phyloP scores from a whole-genome alignment of 2,113 vertebrate species.

The Gnathonemus echidnorhynchus region DNA sequence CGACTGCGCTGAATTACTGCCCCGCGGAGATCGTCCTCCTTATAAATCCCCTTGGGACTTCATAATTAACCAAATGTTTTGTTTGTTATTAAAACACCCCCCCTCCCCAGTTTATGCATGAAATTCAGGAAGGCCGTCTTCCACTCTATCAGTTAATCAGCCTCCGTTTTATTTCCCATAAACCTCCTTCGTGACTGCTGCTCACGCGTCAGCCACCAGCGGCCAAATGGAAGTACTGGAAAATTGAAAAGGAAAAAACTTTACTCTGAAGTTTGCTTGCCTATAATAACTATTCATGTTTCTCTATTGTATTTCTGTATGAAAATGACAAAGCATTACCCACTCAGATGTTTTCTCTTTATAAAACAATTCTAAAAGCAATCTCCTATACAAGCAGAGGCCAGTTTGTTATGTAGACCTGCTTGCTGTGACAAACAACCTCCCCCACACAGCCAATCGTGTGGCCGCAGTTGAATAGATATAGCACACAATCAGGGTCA shows the following conservation, averaged over 20 bases:
- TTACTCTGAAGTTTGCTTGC: not conserved
- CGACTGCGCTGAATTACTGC: constrained; percentile 42
- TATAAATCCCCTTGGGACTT: constrained; percentile 56
- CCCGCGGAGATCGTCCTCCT: constrained; percentile 50
- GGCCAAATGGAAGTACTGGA: constrained; percentile 7
- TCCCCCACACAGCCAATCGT: not conserved
- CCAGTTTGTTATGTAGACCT: not conserved
- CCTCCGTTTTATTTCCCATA: constrained; percentile 25
- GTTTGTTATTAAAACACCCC: constrained; percentile 54
- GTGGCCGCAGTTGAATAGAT: not conserved
- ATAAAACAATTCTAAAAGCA: not conserved
- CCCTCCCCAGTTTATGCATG: constrained; percentile 41
- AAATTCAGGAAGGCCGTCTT: constrained; percentile 50
- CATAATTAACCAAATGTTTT: constrained; percentile 60
- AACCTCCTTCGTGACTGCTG: constrained; percentile 51
- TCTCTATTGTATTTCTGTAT: not conserved
- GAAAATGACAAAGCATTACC: not conserved
- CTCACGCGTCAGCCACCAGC: constrained; percentile 34
- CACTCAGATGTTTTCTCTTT: not conserved
- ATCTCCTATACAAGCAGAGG: not conserved
- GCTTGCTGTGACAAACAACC: not conserved
- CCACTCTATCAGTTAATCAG: constrained; percentile 57
- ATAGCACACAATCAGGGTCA: not conserved
- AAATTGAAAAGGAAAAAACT: not conserved
- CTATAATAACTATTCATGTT: not conserved